Base-by-base conservation (phyloP, 2,888 invertebrate species). In the Emesis furor region DNA sequence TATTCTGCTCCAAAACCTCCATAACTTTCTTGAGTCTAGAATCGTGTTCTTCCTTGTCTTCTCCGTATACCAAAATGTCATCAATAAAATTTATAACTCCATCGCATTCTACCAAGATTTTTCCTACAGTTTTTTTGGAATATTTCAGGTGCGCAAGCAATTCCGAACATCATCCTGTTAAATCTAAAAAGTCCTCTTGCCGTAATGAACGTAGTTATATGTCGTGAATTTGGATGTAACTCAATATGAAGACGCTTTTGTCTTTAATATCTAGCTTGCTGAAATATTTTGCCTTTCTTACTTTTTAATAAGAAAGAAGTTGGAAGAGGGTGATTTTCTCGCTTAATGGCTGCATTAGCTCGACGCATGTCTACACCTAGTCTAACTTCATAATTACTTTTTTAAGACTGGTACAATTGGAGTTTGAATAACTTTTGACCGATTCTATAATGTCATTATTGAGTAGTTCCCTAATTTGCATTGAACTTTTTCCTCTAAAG, bases 371-470 rank as follows among this genome's bases (percentile, higher is more conserved):
- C 37, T 32, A 37, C 30, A 3, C 37, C 14, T 0, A 68, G 17
- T 6, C 68, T n/a, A 35, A 68, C 35, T 3, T 68, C 68, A 68
- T 68, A 3, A 8, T 24, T 24, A 24, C 24, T 24, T 7, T 14
- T 87, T 86, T 8, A 80, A 32, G n/a, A 84, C 72, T 0, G 85
- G 84, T 2, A 87, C 83, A 7, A 88, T 35, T 77, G 2, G 87
- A 86, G 32, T n/a, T 55, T 7, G 87, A 86, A n/a, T 82, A 74
- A 10, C 59, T 80, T 55, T 76, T n/a, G 1, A 87, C 82, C 17
- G 39, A 69, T 82, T 89, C 86, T 8, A 88, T 89, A 0, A 89
- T 87, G 51, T 87, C 86, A 12, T 14, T 51, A 7, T 83, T 12
- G 1, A 74, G 3, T 0, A 89, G 74, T 65, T 88, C 84, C 1